Conservation (phyloP, 92 coral and sea anemone species). For the Palythoa grandiflora region DNA sequence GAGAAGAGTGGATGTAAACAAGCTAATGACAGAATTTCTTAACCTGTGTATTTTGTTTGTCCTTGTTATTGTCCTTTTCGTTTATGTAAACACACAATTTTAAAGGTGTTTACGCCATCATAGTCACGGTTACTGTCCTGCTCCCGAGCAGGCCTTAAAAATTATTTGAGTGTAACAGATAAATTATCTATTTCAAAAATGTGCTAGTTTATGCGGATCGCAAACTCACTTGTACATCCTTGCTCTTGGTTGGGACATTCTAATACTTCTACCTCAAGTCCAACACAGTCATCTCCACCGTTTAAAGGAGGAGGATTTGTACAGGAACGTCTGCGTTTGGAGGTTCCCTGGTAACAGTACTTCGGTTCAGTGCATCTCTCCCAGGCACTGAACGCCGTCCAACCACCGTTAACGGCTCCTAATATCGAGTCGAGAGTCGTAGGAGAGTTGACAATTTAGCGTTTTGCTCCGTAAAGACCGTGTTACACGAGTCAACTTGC, state of each 20-base stretch:
- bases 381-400: conserved; percentile 84
- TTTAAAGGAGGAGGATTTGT: conserved; percentile 84
- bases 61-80: too few relatives aligned
- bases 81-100: too few relatives aligned
- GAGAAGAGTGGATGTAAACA: too few relatives aligned
- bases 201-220: background rate
- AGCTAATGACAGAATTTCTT: too few relatives aligned
- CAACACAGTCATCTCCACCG: conserved; percentile 92
- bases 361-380: conserved; percentile 78
- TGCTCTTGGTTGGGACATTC: conserved; percentile 86
- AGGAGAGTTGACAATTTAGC: background rate
- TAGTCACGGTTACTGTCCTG: too few relatives aligned
- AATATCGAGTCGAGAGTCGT: background rate
- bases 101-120: too few relatives aligned
- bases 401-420: conserved; percentile 95
- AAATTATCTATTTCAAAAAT: too few relatives aligned
- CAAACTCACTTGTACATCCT: conserved; percentile 81
- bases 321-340: conserved; percentile 76
- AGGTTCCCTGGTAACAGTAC: conserved; percentile 77
- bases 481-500: too few relatives aligned
- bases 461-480: too few relatives aligned
- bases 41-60: too few relatives aligned
- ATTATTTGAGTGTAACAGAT: too few relatives aligned
- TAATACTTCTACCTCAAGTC: conserved; percentile 70
- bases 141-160: too few relatives aligned